Base-by-base conservation (phyloP, 2,113 vertebrate genomes). In the Callipepla californica region DNA sequence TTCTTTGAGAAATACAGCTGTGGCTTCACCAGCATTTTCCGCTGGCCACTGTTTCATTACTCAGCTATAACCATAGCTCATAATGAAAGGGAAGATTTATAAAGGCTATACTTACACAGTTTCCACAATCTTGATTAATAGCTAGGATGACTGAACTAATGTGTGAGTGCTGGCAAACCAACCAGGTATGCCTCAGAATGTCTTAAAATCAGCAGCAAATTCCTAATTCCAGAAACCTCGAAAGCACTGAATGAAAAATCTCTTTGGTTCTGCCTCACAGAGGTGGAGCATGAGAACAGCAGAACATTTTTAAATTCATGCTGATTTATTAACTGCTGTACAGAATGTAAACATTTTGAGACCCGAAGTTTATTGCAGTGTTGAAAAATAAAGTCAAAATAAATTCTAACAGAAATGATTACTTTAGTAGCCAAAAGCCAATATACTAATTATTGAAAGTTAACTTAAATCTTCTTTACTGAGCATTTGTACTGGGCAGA, bases 61-160 rank as follows among this genome's bases (percentile, higher is more conserved):
- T 94, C 61, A 90, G 75, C 65, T 94, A 86, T 67, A 89, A 70
- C 59, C 59, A n/a, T 17, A 82, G 9, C 53, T 89, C 74, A 70
- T 48, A 21, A 67, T 28, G 81, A 68, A 87, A 77, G 61, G 36
- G 32, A 9, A 73, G 7, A 32, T 58, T 65, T 85, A 89, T 51
- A 68, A 90, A 85, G 38, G 30, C 50, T 38, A 90, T 50, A 45
- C 59, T 94, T 62, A 75, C 28, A 50, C 23, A 20, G 47, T 73
- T 81, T 90, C 62, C 61, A 12, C 32, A 7, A 89, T 72, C 74
- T 70, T 93, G 13, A 73, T 83, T 69, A 65, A n/a, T 61, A 73
- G 23, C 67, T 74, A 57, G 25, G 26, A 70, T 5, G 32, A 86
- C 1, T 69, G 69, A 55, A 8, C 42, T 86, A 63, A 38, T 63